phyloP scores from a whole-genome alignment of 2,888 invertebrate species.

The Apamea anceps region DNA sequence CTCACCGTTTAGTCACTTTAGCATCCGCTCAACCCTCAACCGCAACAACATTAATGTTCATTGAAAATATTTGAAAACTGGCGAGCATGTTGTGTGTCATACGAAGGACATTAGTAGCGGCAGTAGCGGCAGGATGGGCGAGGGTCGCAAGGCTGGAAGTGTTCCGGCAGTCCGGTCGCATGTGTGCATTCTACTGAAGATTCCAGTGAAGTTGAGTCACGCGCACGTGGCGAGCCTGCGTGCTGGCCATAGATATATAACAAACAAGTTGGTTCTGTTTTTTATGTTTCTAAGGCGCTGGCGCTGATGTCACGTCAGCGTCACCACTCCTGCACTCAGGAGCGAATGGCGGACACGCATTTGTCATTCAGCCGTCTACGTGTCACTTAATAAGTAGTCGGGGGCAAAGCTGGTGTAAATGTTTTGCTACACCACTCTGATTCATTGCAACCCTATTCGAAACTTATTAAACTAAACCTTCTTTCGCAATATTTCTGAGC shows the following conservation, averaged over 20 bases:
- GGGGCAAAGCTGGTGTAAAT: neutral
- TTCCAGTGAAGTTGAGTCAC: constrained; percentile 31
- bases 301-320: neutral
- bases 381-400: neutral
- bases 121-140: constrained; percentile 2
- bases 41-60: neutral
- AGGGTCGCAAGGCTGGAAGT: constrained; percentile 5
- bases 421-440: neutral
- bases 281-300: neutral
- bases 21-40: neutral
- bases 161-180: constrained; percentile 10
- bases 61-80: constrained; percentile 4
- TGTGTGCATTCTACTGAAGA: constrained; percentile 18
- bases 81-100: constrained; percentile 14
- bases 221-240: constrained; percentile 8
- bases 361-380: neutral
- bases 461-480: neutral
- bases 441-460: neutral
- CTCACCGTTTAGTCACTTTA: neutral
- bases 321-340: neutral
- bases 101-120: constrained; percentile 1
- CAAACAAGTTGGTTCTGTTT: neutral
- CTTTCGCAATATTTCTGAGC: neutral
- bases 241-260: neutral
- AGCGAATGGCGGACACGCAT: neutral